Percentiles rank a stretch among this genome's conserved stretches.
Evolutionary conservation across 1,140 invertebrate genomes (phyloP).

Genomic region (Rhynchophorus ferrugineus): DNA sequence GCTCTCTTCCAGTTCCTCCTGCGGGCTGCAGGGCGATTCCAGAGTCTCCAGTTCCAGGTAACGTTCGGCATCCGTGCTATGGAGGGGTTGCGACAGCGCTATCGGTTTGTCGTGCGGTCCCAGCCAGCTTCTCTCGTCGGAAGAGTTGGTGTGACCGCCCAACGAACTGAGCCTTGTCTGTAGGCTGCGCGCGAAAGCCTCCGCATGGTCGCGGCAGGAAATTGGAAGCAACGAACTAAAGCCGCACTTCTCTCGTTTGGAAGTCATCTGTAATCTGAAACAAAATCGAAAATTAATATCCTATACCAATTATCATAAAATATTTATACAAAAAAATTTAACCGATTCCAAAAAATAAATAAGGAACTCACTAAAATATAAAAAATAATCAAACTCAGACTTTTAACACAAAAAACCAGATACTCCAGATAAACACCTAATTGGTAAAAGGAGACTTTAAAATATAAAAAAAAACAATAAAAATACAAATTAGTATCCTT

Average conservation of each 20-base stretch:
- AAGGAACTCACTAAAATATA: too few relatives aligned
- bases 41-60: conserved; percentile 53
- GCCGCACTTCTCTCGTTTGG: conserved; percentile 40
- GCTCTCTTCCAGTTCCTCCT: conserved; percentile 44
- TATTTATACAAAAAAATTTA: too few relatives aligned
- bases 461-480: too few relatives aligned
- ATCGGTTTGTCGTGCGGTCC: conserved; percentile 29
- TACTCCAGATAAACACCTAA: too few relatives aligned
- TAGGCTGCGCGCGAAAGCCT: conserved; percentile 68
- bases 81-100: conserved; percentile 43
- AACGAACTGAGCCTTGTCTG: conserved; percentile 64
- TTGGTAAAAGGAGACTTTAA: too few relatives aligned
- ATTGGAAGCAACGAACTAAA: conserved; percentile 50
- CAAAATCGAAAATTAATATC: too few relatives aligned
- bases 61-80: conserved; percentile 48
- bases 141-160: conserved; percentile 41
- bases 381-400: too few relatives aligned
- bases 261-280: conserved; percentile 27
- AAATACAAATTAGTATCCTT: too few relatives aligned
- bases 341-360: too few relatives aligned
- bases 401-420: too few relatives aligned
- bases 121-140: conserved; percentile 45
- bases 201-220: conserved; percentile 69
- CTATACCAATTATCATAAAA: too few relatives aligned
- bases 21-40: conserved; percentile 58